These are phyloP conservation scores for Zaprionus obscuricornis DNA, from an alignment of 2,888 invertebrate genomes.

Conservation along the genomic window DNA sequence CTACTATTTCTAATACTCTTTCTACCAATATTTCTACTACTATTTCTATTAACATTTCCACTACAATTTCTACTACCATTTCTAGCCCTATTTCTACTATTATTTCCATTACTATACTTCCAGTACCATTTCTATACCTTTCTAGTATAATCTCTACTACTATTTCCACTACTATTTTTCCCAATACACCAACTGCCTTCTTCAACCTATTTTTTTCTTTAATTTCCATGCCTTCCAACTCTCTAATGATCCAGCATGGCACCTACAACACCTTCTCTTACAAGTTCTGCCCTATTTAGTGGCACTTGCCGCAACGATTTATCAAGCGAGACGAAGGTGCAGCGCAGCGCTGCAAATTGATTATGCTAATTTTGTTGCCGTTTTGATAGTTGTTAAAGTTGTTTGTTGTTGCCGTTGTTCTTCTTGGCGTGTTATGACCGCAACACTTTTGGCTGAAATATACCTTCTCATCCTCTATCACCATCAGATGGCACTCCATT, in stretches of 20 bases:
- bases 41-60: too few species aligned
- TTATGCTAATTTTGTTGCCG: conserved; percentile 65
- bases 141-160: too few species aligned
- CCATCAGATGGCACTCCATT: not conserved
- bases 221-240: too few species aligned
- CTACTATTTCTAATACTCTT: not conserved
- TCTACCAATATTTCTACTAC: too few species aligned
- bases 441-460: conserved; percentile 44
- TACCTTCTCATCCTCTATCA: conserved; percentile 1
- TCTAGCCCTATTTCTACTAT: too few species aligned
- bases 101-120: too few species aligned
- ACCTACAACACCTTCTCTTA: conserved; percentile 13
- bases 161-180: too few species aligned
- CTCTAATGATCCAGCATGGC: too few species aligned
- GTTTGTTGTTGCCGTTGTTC: conserved; percentile 15
- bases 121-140: too few species aligned
- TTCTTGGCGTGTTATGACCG: conserved; percentile 37
- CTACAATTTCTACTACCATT: too few species aligned
- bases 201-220: not conserved
- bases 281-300: conserved; percentile 36
- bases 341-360: conserved; percentile 62
- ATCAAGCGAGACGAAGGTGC: conserved; percentile 64
- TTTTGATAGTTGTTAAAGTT: conserved; percentile 11
- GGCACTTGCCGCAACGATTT: conserved; percentile 73
- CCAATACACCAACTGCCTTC: too few species aligned